Percentiles rank a stretch among this genome's conserved stretches.
Conservation (phyloP, 2,888 invertebrate species). For the Trissolcus brochymenae region DNA sequence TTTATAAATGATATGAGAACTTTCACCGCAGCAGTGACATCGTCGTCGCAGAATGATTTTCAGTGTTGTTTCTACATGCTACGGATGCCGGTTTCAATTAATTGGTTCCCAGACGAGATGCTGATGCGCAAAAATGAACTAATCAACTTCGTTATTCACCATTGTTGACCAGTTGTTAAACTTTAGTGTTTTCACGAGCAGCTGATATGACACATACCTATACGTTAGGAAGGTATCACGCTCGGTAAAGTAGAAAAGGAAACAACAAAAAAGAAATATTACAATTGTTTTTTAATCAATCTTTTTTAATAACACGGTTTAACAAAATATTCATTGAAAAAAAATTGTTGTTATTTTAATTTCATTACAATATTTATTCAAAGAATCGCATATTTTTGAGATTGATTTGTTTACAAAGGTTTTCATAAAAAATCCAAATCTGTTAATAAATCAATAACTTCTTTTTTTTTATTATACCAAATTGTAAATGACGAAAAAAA, state of each 20-base stretch:
- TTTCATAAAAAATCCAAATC: no score
- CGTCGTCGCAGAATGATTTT: not conserved
- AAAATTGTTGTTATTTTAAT: no score
- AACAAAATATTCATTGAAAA: no score
- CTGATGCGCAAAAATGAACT: not conserved
- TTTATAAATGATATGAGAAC: constrained; percentile 9
- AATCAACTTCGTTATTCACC: constrained; percentile 6
- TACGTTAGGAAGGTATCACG: not conserved
- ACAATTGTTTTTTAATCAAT: not conserved
- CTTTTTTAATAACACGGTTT: not conserved
- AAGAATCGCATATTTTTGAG: no score
- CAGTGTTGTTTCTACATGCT: constrained; percentile 14
- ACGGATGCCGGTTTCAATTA: not conserved
- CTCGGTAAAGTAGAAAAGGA: not conserved
- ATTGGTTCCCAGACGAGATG: not conserved
- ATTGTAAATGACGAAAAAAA: no score
- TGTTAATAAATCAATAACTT: no score
- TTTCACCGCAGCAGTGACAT: constrained; percentile 6
- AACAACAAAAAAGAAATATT: not conserved
- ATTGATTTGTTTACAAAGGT: no score
- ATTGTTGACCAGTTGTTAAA: constrained; percentile 21
- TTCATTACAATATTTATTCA: no score
- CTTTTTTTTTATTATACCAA: no score
- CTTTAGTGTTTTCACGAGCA: constrained; percentile 27
- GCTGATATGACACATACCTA: constrained; percentile 5